Evolutionary conservation across 2,888 invertebrate species (phyloP), one percentile per base, ranked within the genome.

Genomic region (Hypomecis punctinalis): DNA sequence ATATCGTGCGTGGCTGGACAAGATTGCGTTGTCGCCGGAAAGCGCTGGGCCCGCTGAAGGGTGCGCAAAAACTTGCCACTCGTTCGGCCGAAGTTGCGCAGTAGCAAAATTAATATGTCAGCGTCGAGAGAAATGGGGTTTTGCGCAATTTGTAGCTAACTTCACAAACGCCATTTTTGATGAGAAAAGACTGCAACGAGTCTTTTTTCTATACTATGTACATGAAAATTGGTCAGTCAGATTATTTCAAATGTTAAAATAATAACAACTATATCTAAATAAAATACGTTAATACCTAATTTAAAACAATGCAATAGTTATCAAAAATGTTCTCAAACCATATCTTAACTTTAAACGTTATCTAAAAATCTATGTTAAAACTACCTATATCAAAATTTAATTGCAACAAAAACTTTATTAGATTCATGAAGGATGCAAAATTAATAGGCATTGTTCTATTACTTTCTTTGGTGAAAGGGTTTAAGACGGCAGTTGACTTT

Each of bases 321-420:
- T 48, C 37, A 55, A 49, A 60, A 48, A 33, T 23, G 13, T 3
- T 45, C n/a, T 6, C 42, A 40, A 51, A 37, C 49, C 0, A 5
- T 9, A 33, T n/a, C 59, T 43, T 46, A 42, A 13, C 47, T 48
- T 65, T 40, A 40, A 53, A 45, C 51, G 46, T 39, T 46, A 42
- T 55, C 43, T 45, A 55, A 61, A 61, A 55, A 43, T 49, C 35
- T 54, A 48, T 43, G 49, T 55, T 61, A 43, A 61, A 55, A 37
- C 55, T 39, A 52, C 13, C 10, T 61, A 55, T 49, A 55, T 56
- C 45, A 56, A 56, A 56, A 51, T 1, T 37, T n/a, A 5, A 60
- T 61, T 54, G 36, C 10, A 10, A 45, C n/a, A 48, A 45, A 10
- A 51, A 48, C 11, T 8, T 5, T 7, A n/a, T 9, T 47, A 13